Base-by-base conservation (phyloP, 2,888 invertebrate genomes). In the Campoplex nolae region DNA sequence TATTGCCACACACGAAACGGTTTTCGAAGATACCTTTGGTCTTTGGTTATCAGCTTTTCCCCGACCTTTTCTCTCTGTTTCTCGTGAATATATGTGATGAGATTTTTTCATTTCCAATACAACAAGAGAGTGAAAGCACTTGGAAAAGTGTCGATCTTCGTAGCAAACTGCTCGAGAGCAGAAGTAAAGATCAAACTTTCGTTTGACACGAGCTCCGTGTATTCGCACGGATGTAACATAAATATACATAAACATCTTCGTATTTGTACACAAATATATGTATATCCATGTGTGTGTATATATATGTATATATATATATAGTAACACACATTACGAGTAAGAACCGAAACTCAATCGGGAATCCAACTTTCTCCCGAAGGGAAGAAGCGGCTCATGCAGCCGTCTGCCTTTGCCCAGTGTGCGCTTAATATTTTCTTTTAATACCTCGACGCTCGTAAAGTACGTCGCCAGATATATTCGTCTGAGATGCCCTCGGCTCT, bases 361-460 rank as follows among this genome's bases (percentile, higher is more conserved):
- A 89, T 32, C 73, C 75, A 77, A 92, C 92, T 92, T 92, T 92
- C 92, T 91, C 92, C 86, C 90, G 82, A 88, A 89, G 88, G 89
- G 88, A 88, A 88, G 88, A 88, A 82, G 82, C 78, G 45, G 76
- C 58, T 80, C 75, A 65, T 68, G 54, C 58, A 83, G 75, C 67
- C 82, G 77, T 54, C 74, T 74, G 48, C 38, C 45, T 75, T 70
- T 45, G 68, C 76, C 51, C 62, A 32, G 65, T 42, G 45, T 42
- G 51, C 54, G 70, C 62, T 76, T 42, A 76, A 76, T 76, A 75
- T 80, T 75, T 76, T 80, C 70, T 68, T 62, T 70, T 76, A 58
- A 84, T 79, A 62, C 67, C 76, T 81, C 45, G 13, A 54, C 45
- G 85, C 32, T 88, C 89, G 85, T 89, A 84, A 89, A 87, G 80